phyloP scores from a whole-genome alignment of 2,797 vertebrate genomes.

The Aldrovandia affinis region DNA sequence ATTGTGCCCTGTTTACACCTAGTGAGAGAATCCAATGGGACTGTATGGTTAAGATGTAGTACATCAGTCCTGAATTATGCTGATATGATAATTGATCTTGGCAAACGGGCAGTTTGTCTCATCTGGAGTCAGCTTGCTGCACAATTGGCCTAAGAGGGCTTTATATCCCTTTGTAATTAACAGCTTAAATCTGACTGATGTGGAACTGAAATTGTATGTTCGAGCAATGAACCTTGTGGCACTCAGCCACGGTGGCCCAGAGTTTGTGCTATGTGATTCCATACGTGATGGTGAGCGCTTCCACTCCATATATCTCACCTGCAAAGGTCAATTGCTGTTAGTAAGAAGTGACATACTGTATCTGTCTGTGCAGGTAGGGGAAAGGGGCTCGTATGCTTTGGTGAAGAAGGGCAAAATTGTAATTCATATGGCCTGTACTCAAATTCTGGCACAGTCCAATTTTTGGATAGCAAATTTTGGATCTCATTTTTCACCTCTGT shows the following conservation, averaged over 20 bases:
- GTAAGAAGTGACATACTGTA: background rate
- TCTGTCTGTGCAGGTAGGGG: background rate
- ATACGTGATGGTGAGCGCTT: background rate
- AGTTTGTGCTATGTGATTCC: background rate
- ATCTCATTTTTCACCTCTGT: background rate
- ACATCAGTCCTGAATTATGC: background rate
- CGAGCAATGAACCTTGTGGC: background rate
- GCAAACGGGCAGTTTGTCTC: background rate
- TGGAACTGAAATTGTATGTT: background rate
- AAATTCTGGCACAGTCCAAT: background rate
- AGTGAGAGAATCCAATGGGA: background rate
- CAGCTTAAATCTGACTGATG: background rate
- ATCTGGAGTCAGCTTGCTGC: background rate
- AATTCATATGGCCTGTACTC: background rate
- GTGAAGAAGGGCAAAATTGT: too few species aligned
- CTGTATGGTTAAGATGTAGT: background rate
- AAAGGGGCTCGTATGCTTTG: background rate
- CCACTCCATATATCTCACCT: background rate
- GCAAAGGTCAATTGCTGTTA: background rate
- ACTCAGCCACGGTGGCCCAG: background rate
- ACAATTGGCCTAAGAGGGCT: background rate
- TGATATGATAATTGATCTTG: background rate
- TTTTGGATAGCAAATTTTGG: background rate
- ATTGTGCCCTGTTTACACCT: background rate
- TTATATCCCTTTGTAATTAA: background rate